phyloP scores from a whole-genome alignment of 2,113 vertebrate species.

The Phodopus roborovskii region DNA sequence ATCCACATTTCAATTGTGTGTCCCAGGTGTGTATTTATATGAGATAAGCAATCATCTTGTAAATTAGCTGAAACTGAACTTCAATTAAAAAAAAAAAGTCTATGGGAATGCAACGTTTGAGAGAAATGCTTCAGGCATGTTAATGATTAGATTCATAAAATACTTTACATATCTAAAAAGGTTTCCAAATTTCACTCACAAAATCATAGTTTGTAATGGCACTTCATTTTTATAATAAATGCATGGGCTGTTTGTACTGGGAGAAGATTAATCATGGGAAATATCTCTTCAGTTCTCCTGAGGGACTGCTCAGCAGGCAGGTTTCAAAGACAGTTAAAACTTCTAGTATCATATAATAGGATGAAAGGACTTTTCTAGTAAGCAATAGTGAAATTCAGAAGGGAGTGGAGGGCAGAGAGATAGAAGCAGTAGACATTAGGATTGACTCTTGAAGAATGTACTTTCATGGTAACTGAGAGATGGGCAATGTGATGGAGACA shows the following conservation, averaged over 20 bases:
- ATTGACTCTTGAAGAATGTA: not conserved
- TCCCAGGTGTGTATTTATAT: constrained; percentile 17
- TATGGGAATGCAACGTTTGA: constrained; percentile 24
- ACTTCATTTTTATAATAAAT: not conserved
- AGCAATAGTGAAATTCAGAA: not conserved
- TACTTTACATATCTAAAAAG: not conserved
- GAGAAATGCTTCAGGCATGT: not conserved
- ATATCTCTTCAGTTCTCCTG: not conserved
- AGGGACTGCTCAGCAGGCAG: not conserved
- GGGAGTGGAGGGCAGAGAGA: not conserved
- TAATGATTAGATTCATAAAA: not conserved
- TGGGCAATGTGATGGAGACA: not conserved
- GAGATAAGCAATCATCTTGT: constrained; percentile 53
- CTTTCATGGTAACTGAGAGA: not conserved
- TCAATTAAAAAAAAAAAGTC: not conserved
- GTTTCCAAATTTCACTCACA: not conserved
- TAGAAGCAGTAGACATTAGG: not conserved
- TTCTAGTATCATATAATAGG: not conserved
- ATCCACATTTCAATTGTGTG: not conserved
- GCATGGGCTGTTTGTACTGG: not conserved
- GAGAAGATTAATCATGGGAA: not conserved
- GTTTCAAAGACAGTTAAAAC: not conserved
- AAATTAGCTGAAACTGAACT: constrained; percentile 34
- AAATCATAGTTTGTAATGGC: not conserved
- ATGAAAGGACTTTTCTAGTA: not conserved